Conservation (phyloP, 2,888 invertebrate genomes). For the Colletes collaris region DNA sequence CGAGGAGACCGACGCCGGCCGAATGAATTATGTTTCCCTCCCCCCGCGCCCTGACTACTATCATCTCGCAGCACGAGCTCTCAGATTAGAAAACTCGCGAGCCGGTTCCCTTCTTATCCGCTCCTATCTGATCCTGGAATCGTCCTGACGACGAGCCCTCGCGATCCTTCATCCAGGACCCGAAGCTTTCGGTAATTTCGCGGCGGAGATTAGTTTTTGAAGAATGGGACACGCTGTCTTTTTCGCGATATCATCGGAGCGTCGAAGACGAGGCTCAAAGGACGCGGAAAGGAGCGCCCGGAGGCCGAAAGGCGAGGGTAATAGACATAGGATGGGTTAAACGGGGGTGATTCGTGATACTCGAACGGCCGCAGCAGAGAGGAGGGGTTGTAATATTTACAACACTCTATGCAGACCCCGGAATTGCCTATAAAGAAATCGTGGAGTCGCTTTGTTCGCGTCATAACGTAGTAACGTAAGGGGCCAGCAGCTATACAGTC, state of each 20-base stretch:
- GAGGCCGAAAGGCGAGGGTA: conserved; percentile 30
- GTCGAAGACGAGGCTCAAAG: conserved; percentile 39
- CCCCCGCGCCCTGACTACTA: conserved; percentile 10
- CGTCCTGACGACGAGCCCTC: conserved; percentile 23
- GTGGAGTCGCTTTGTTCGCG: conserved; percentile 82
- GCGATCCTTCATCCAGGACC: not conserved
- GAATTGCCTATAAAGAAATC: conserved; percentile 83
- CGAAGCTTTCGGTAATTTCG: conserved; percentile 1
- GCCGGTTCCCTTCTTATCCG: not conserved
- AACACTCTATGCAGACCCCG: conserved; percentile 79
- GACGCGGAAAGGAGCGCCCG: conserved; percentile 46
- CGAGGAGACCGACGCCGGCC: conserved; percentile 47
- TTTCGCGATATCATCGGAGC: not conserved
- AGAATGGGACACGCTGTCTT: no score
- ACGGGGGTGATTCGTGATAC: conserved; percentile 52
- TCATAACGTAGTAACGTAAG: conserved; percentile 82
- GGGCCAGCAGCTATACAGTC: conserved; percentile 76
- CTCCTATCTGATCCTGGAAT: conserved; percentile 37
- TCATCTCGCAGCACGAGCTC: conserved; percentile 38
- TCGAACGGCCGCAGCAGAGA: conserved; percentile 18
- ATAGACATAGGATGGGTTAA: conserved; percentile 47
- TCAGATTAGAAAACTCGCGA: conserved; percentile 47
- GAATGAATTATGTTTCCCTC: conserved; percentile 49
- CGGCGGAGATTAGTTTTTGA: not conserved
- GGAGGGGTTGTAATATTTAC: conserved; percentile 77